phyloP scores from a whole-genome alignment of 2,113 vertebrate genomes.

The Ifrita kowaldi region DNA sequence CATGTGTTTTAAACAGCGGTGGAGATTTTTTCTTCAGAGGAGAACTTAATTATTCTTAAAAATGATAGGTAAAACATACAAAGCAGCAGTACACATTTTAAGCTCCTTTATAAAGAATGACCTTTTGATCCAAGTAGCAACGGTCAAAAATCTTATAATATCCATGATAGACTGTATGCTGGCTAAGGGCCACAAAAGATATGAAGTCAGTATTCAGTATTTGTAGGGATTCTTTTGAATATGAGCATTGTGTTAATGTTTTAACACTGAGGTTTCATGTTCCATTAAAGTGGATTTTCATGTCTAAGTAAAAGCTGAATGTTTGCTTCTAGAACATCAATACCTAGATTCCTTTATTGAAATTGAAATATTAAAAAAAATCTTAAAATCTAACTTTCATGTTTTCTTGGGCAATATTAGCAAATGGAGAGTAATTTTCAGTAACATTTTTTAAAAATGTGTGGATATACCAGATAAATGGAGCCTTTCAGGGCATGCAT shows the following conservation, averaged over 20 bases:
- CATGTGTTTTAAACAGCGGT: conserved; percentile 3
- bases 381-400: not conserved
- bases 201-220: not conserved
- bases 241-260: not conserved
- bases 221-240: not conserved
- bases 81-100: not conserved
- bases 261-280: not conserved
- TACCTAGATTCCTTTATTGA: not conserved
- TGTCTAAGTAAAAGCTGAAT: not conserved
- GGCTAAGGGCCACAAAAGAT: not conserved
- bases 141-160: not conserved
- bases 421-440: not conserved
- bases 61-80: not conserved
- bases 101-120: not conserved
- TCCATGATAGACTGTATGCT: not conserved
- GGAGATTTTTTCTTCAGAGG: not conserved
- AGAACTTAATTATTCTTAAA: not conserved
- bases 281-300: not conserved
- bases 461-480: not conserved
- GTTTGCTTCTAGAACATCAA: not conserved
- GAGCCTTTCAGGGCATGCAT: not conserved
- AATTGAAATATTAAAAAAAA: not conserved
- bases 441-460: not conserved
- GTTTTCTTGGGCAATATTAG: not conserved
- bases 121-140: not conserved